Evolutionary conservation across 2,113 vertebrate genomes (phyloP).

Genomic region (Eubucco bourcierii): DNA sequence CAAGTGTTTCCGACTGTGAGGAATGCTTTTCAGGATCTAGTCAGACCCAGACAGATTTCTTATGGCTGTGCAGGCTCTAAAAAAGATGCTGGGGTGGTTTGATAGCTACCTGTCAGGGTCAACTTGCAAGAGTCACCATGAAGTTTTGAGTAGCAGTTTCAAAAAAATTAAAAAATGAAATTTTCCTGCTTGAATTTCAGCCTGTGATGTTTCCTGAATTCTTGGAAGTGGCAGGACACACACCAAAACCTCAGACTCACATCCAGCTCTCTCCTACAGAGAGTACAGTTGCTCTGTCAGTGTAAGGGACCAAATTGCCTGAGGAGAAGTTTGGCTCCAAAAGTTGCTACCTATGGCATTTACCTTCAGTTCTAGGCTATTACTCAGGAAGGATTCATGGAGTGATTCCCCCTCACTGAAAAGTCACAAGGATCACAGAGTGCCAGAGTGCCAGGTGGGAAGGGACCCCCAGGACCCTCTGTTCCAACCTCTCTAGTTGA

Average conservation of each 20-base stretch:
- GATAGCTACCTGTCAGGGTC: slow-evolving; percentile 43
- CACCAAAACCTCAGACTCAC: not conserved
- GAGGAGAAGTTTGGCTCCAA: not conserved
- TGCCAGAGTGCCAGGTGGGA: too few species aligned
- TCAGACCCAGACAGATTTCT: slow-evolving; percentile 40
- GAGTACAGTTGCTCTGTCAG: not conserved
- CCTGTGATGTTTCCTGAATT: not conserved
- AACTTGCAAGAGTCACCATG: slow-evolving; percentile 37
- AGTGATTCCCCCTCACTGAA: not conserved
- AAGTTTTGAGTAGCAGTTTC: slow-evolving; percentile 27
- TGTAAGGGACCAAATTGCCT: not conserved
- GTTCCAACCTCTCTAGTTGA: too few species aligned
- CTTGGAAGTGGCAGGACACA: slow-evolving; percentile 17
- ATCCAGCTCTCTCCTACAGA: not conserved
- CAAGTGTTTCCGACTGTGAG: slow-evolving; percentile 58
- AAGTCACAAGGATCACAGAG: too few species aligned
- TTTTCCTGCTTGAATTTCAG: slow-evolving; percentile 41
- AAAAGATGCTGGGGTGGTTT: not conserved
- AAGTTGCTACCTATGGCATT: not conserved
- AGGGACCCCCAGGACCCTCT: too few species aligned
- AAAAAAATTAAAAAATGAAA: slow-evolving; percentile 25
- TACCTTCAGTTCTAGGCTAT: not conserved
- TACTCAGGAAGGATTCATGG: not conserved
- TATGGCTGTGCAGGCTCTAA: not conserved
- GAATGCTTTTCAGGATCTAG: slow-evolving; percentile 57